Evolutionary conservation across 2,888 invertebrate species (phyloP), one percentile per base, ranked within the genome.

Genomic region (Spodoptera littoralis): DNA sequence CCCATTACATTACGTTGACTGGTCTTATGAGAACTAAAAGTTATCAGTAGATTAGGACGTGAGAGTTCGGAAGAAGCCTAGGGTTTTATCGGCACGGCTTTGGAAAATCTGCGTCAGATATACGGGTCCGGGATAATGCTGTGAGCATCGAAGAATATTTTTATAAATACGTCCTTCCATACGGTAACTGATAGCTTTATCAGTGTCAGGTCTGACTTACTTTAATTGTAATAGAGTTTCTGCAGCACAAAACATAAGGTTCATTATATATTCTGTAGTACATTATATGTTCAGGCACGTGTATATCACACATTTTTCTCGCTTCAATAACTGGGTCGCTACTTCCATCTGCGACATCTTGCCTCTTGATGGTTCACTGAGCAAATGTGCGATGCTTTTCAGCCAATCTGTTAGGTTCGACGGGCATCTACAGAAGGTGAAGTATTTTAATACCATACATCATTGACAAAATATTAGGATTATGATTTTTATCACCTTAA

Each of bases 241-340:
- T 47, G 27, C 44, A 48, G 8, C 18, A 27, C 22, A 9, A 30
- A 8, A 41, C 13, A 9, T 43, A 43, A 4, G 9, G 4, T 43
- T 54, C 13, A 53, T 45, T 48, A n/a, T 63, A 45, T 48, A 30
- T 18, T 30, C 12, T 46, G 42, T 36, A 12, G 45, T n/a, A 3
- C 49, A 11, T 22, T n/a, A 41, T 56, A 50, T 46, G 24, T 53
- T 44, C 12, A 18, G 50, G 57, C 49, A 51, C 51, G 43, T 58
- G 46, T 57, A n/a, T 46, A 66, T 54, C 13, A 46, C 22, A 45
- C 54, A 69, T 61, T 65, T 57, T 57, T 61, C 47, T 57, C 60
- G 76, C 76, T 70, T 49, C 60, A 61, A 58, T 65, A 76, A 76
- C 55, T 47, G 41, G 65, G 65, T 70, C 61, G 50, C 46, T 57